A percentile compares a stretch with the other conserved stretches of the same genome.
phyloP scores from a whole-genome alignment of 2,797 vertebrate genomes.

The Crenichthys baileyi region DNA sequence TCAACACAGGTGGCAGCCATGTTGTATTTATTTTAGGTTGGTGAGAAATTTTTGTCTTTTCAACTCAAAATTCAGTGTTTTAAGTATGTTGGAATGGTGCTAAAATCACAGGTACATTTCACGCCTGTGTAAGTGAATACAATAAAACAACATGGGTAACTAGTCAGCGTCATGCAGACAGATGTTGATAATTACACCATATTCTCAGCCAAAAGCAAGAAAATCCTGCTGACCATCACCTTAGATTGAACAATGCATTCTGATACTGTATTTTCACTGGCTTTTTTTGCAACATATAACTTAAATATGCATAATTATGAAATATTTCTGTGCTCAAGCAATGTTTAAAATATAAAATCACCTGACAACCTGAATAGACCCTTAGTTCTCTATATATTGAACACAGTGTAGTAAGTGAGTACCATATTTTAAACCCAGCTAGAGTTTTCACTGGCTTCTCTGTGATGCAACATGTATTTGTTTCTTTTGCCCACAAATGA shows the following conservation, averaged over 20 bases:
- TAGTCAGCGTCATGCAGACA: neutral
- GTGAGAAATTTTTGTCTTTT: neutral
- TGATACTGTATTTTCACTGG: neutral
- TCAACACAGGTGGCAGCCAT: neutral
- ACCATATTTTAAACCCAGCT: neutral
- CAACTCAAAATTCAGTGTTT: neutral
- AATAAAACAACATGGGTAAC: neutral
- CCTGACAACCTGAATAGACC: neutral
- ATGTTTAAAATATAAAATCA: neutral
- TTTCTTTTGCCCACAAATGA: conserved; percentile 31
- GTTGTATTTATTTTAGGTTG: neutral
- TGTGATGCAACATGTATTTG: conserved; percentile 19
- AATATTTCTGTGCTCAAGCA: neutral
- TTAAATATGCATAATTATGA: neutral
- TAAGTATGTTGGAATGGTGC: neutral
- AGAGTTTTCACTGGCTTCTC: conserved; percentile 27
- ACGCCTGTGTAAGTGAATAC: neutral
- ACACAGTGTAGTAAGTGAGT: neutral
- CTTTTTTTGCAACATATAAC: neutral
- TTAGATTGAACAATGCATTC: neutral
- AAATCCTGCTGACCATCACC: neutral
- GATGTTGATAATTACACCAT: neutral
- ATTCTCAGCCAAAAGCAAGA: neutral
- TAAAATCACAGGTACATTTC: neutral
- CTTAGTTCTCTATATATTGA: neutral